Percentiles rank a stretch among this genome's conserved stretches.
Evolutionary conservation across 1,140 invertebrate species (phyloP).

Genomic region (Aphaenogaster floridana): DNA sequence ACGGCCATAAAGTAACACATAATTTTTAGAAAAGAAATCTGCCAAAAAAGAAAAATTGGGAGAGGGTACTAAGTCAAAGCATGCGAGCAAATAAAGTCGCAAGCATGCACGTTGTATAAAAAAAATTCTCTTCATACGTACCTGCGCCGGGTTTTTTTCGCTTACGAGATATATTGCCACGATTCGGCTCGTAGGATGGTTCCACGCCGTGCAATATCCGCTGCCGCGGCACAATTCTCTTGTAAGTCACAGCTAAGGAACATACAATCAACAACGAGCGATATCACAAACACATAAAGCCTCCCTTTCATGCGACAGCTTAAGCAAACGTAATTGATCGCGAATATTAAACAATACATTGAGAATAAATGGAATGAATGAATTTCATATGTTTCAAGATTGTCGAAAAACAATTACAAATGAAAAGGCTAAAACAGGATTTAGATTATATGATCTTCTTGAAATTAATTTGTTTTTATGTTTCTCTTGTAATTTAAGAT

Average conservation of each 20-base stretch:
- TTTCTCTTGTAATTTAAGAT: background rate
- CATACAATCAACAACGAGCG: conserved; percentile 79
- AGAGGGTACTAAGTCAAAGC: background rate
- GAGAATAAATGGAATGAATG: conserved; percentile 1
- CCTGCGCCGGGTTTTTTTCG: conserved; percentile 92
- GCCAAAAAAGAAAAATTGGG: conserved; percentile 3
- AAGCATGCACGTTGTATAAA: conserved; percentile 26
- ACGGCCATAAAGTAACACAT: conserved; percentile 19
- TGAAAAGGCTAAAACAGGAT: background rate
- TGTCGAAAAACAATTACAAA: background rate
- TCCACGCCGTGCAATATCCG: conserved; percentile 78
- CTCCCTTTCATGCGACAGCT: conserved; percentile 43
- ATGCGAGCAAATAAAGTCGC: conserved; percentile 23
- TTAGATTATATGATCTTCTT: background rate
- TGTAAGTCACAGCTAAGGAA: conserved; percentile 86
- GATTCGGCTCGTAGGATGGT: conserved; percentile 60
- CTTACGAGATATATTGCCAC: conserved; percentile 88
- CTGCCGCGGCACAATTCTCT: conserved; percentile 85
- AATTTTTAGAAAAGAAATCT: background rate
- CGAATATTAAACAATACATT: background rate
- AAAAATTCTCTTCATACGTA: conserved; percentile 81
- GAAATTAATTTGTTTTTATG: background rate
- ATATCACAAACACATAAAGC: conserved; percentile 75
- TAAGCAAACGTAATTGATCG: conserved; percentile 13
- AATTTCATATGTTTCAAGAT: background rate